Percentiles rank a stretch among this genome's conserved stretches.
Evolutionary conservation across 2,797 vertebrate genomes (phyloP).

Genomic region (Amblyraja radiata): DNA sequence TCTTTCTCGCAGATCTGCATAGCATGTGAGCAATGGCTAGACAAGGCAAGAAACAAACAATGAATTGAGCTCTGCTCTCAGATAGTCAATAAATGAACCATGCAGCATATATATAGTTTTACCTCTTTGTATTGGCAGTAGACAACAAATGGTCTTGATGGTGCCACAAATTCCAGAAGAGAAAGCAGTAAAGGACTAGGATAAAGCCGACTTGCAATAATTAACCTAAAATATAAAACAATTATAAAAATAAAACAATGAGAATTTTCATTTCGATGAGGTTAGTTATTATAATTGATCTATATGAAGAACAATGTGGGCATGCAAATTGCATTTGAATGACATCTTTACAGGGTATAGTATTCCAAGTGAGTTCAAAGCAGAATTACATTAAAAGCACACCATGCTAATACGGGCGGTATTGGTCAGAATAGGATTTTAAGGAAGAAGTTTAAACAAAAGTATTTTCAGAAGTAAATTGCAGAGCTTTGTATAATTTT

Average conservation of each 20-base stretch:
- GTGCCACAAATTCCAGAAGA: conserved; percentile 80
- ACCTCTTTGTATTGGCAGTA: conserved; percentile 97
- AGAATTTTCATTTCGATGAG: conserved; percentile 11
- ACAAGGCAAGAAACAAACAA: conserved; percentile 39
- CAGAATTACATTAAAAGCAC: background rate
- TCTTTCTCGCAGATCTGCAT: conserved; percentile 81
- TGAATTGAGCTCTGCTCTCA: background rate
- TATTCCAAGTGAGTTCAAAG: background rate
- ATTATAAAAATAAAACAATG: background rate
- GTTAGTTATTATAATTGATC: background rate
- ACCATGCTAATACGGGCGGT: background rate
- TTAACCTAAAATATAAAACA: conserved; percentile 66
- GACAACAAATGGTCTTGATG: conserved; percentile 88
- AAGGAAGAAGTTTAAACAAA: background rate
- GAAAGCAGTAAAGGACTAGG: conserved; percentile 74
- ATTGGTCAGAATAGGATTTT: background rate
- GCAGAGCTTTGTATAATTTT: background rate
- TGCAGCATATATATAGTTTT: conserved; percentile 42
- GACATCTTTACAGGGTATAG: background rate
- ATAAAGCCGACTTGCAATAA: conserved; percentile 86
- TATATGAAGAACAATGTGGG: background rate
- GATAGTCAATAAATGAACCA: background rate
- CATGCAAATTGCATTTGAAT: background rate
- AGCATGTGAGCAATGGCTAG: conserved; percentile 88
- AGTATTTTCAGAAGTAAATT: background rate